Evolutionary conservation across 2,113 vertebrate species (phyloP).

Genomic region (Rhabdornis inornatus): DNA sequence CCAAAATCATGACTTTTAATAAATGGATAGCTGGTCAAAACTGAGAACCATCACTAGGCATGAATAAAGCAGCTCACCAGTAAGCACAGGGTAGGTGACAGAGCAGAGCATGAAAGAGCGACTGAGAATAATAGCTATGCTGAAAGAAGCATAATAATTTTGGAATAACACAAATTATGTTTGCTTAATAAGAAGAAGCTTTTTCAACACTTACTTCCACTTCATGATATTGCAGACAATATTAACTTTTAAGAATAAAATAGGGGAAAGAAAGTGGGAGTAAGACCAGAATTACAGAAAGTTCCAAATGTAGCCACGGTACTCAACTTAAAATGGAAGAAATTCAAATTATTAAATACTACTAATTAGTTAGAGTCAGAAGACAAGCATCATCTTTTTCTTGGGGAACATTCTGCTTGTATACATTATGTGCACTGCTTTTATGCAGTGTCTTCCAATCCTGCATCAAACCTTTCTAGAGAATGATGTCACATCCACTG

Average conservation of each 20-base stretch:
- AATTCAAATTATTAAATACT: background rate
- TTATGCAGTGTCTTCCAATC: background rate
- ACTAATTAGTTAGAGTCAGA: background rate
- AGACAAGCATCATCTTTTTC: background rate
- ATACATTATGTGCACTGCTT: background rate
- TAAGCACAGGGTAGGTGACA: background rate
- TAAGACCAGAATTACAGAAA: background rate
- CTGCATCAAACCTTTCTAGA: background rate
- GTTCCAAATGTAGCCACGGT: background rate
- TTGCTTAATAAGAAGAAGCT: background rate
- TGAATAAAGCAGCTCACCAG: background rate
- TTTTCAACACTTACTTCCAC: background rate
- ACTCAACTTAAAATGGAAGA: background rate
- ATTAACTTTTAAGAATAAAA: background rate
- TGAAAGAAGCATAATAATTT: background rate
- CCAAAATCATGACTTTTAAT: constrained; percentile 8
- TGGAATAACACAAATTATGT: background rate
- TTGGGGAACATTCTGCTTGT: background rate
- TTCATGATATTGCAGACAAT: background rate
- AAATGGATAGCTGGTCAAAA: constrained; percentile 13
- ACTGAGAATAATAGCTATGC: background rate
- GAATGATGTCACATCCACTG: background rate
- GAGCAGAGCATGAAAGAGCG: background rate
- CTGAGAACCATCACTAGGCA: background rate
- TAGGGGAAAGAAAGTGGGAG: background rate